Percentiles rank a stretch among this genome's conserved stretches.
Conservation (phyloP, 2,113 vertebrate species). For the Ceyx melanurus region DNA sequence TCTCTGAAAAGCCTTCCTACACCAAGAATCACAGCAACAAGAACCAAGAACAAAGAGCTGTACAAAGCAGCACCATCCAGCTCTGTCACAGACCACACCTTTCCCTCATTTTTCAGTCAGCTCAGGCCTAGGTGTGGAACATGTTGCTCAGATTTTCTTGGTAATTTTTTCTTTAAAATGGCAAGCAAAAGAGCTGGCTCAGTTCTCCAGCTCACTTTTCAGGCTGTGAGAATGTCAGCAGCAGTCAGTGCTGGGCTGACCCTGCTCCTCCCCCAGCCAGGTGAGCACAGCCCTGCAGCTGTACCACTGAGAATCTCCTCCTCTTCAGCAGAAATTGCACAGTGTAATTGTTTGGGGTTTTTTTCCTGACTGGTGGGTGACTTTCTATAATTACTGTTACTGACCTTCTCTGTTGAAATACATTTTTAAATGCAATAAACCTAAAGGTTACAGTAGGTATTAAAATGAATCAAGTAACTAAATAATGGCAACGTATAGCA, state of each 20-base stretch:
- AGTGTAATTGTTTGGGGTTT: neutral
- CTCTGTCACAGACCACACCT: accelerated
- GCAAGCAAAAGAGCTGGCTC: neutral
- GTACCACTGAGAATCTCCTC: neutral
- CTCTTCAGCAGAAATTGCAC: neutral
- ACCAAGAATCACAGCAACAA: neutral
- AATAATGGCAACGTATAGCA: neutral
- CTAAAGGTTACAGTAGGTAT: neutral
- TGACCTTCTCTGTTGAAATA: neutral
- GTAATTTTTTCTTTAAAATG: neutral
- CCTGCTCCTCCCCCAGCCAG: neutral
- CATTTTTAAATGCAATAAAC: neutral
- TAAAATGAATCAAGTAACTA: neutral
- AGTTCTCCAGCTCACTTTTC: neutral
- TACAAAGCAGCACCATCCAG: neutral
- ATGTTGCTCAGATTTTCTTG: neutral
- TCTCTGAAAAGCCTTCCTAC: neutral
- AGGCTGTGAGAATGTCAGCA: neutral
- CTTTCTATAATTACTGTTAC: neutral
- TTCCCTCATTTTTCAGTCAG: neutral
- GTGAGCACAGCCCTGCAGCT: neutral
- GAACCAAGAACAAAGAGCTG: neutral
- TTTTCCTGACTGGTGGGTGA: neutral
- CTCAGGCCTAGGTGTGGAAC: neutral
- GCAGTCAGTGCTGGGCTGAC: neutral